Conservation (phyloP, 1,140 invertebrate species). For the Drosophila sproati region DNA sequence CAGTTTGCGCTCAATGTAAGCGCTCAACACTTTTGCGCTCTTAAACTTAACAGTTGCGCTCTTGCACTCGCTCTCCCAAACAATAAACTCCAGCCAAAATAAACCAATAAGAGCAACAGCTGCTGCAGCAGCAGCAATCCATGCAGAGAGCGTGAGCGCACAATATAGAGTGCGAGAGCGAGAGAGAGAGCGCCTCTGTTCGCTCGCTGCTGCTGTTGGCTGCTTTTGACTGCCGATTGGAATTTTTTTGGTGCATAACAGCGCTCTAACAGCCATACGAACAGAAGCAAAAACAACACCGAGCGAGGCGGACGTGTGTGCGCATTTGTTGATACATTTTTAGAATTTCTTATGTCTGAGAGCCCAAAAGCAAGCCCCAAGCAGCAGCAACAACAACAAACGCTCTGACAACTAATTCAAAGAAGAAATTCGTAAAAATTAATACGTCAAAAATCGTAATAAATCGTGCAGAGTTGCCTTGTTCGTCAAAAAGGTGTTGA, state of each 20-base stretch:
- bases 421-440: slow-evolving; percentile 15
- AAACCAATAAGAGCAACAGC: slow-evolving; percentile 61
- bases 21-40: background rate
- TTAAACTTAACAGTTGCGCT: slow-evolving; percentile 14
- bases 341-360: slow-evolving; percentile 43
- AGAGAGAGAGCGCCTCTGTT: slow-evolving; percentile 17
- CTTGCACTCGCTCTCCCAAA: slow-evolving; percentile 6
- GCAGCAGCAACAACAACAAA: slow-evolving; percentile 11
- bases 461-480: slow-evolving; percentile 46
- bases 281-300: slow-evolving; percentile 54
- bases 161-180: slow-evolving; percentile 3
- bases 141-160: slow-evolving; percentile 8
- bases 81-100: slow-evolving; percentile 48
- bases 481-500: slow-evolving; percentile 29
- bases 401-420: slow-evolving; percentile 12
- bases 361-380: slow-evolving; percentile 5
- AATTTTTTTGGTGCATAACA: slow-evolving; percentile 55
- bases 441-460: slow-evolving; percentile 1
- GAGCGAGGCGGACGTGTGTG: slow-evolving; percentile 53
- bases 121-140: slow-evolving; percentile 12
- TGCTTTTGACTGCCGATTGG: slow-evolving; percentile 39
- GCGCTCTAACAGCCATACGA: slow-evolving; percentile 42
- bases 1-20: slow-evolving; percentile 2
- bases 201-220: slow-evolving; percentile 16
- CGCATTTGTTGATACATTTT: slow-evolving; percentile 42